Evolutionary conservation across 2,888 invertebrate species (phyloP).

Genomic region (Platypus cylindrus): DNA sequence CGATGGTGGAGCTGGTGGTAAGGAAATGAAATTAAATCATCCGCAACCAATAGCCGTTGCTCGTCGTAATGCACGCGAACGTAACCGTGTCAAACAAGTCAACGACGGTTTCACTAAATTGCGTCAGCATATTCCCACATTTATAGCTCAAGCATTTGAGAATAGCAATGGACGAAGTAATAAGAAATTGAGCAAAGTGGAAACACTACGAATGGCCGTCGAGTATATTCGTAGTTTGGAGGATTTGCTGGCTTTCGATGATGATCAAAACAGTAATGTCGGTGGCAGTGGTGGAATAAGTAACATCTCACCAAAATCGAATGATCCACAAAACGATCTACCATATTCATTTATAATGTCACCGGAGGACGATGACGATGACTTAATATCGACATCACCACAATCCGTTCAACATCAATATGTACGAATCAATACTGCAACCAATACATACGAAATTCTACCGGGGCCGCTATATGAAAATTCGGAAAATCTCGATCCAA

Average conservation of each 20-base stretch:
- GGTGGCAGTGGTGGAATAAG: slow-evolving; percentile 29
- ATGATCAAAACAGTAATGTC: slow-evolving; percentile 31
- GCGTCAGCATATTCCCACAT: slow-evolving; percentile 74
- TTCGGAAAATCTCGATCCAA: slow-evolving; percentile 41
- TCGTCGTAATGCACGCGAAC: slow-evolving; percentile 79
- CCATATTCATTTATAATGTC: slow-evolving; percentile 23
- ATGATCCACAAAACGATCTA: slow-evolving; percentile 7
- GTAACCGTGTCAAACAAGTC: slow-evolving; percentile 86
- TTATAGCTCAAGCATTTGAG: slow-evolving; percentile 58
- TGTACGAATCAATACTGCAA: slow-evolving; percentile 44
- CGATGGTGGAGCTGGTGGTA: slow-evolving; percentile 17
- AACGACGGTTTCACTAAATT: slow-evolving; percentile 85
- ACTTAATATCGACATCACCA: slow-evolving; percentile 34
- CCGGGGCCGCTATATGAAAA: slow-evolving; percentile 47
- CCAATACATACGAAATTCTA: slow-evolving; percentile 51
- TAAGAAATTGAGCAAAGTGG: slow-evolving; percentile 78
- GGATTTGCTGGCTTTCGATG: slow-evolving; percentile 56
- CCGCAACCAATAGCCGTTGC: slow-evolving; percentile 74
- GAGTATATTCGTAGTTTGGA: slow-evolving; percentile 79
- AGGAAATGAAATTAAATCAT: slow-evolving; percentile 25
- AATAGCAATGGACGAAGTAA: slow-evolving; percentile 50
- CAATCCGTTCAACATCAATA: slow-evolving; percentile 45
- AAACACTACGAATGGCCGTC: slow-evolving; percentile 80
- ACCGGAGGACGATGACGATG: slow-evolving; percentile 42
- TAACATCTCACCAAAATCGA: slow-evolving; percentile 28